Evolutionary conservation across 2,113 vertebrate species (phyloP).

Genomic region (Pantherophis guttatus): DNA sequence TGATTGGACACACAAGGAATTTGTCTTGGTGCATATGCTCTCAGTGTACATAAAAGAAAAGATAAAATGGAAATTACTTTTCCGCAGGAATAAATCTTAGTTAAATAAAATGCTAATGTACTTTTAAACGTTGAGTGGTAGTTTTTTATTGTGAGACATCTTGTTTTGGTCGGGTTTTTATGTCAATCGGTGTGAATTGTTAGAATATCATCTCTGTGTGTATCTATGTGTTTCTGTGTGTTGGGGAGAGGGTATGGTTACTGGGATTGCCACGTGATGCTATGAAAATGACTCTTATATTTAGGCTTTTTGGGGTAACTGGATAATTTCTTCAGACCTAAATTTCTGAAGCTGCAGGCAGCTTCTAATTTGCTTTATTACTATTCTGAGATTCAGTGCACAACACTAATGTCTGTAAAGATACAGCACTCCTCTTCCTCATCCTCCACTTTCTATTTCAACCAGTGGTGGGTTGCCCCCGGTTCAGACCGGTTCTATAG

Average conservation of each 20-base stretch:
- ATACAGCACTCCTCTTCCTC: background rate
- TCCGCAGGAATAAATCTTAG: slow-evolving; percentile 1
- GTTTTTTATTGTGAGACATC: slow-evolving; percentile 32
- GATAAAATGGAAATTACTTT: slow-evolving; percentile 24
- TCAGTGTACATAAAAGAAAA: too few relatives aligned
- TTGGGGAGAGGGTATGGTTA: slow-evolving; percentile 15
- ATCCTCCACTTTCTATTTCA: background rate
- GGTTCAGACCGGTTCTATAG: too few relatives aligned
- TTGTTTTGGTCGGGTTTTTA: slow-evolving; percentile 42
- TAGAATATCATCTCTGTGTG: slow-evolving; percentile 49
- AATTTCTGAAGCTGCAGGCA: background rate
- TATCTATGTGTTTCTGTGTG: slow-evolving; percentile 9
- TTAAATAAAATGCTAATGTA: background rate
- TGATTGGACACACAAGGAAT: too few relatives aligned
- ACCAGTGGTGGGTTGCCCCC: too few relatives aligned
- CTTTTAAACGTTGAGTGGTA: slow-evolving; percentile 6
- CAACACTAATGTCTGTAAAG: background rate
- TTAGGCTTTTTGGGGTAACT: background rate
- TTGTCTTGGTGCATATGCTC: too few relatives aligned
- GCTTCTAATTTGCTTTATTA: background rate
- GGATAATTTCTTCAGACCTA: background rate
- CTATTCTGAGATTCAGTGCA: background rate
- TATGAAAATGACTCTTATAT: slow-evolving; percentile 21
- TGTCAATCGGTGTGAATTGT: slow-evolving; percentile 29
- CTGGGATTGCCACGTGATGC: background rate